A percentile compares a stretch with the other conserved stretches of the same genome.
Conservation (phyloP, 2,113 vertebrate genomes). For the Ageneiosus marmoratus region DNA sequence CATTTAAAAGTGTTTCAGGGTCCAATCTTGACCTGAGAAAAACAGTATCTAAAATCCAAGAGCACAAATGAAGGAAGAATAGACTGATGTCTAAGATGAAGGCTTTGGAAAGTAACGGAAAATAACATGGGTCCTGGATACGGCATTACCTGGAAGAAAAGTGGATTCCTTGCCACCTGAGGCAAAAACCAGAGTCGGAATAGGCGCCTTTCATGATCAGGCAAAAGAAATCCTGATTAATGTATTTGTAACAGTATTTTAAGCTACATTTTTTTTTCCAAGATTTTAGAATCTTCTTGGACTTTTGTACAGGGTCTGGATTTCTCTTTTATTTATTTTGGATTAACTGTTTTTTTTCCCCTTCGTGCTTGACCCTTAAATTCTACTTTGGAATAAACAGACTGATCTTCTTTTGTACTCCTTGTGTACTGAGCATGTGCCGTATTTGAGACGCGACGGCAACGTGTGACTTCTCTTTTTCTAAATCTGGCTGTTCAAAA, state of each 20-base stretch:
- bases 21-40: not conserved
- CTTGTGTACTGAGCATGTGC: slow-evolving; percentile 65
- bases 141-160: slow-evolving; percentile 13
- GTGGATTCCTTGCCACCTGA: slow-evolving; percentile 1
- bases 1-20: slow-evolving; percentile 12
- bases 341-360: slow-evolving; percentile 46
- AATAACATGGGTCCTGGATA: not conserved
- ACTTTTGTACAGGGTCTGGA: slow-evolving; percentile 72
- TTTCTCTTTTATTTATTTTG: slow-evolving; percentile 68
- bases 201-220: not conserved
- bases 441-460: slow-evolving; percentile 60
- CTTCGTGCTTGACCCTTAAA: not conserved
- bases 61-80: not conserved
- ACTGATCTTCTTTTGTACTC: slow-evolving; percentile 59
- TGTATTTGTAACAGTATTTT: slow-evolving; percentile 77
- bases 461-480: slow-evolving; percentile 58
- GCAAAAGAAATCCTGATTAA: slow-evolving; percentile 18
- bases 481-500: slow-evolving; percentile 52
- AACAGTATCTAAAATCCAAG: not conserved
- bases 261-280: slow-evolving; percentile 72
- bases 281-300: slow-evolving; percentile 69
- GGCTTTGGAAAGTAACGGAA: not conserved
- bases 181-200: not conserved
- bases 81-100: not conserved
- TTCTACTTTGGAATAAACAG: slow-evolving; percentile 18